Conservation (phyloP, 2,113 vertebrate species). For the Bungarus multicinctus region DNA sequence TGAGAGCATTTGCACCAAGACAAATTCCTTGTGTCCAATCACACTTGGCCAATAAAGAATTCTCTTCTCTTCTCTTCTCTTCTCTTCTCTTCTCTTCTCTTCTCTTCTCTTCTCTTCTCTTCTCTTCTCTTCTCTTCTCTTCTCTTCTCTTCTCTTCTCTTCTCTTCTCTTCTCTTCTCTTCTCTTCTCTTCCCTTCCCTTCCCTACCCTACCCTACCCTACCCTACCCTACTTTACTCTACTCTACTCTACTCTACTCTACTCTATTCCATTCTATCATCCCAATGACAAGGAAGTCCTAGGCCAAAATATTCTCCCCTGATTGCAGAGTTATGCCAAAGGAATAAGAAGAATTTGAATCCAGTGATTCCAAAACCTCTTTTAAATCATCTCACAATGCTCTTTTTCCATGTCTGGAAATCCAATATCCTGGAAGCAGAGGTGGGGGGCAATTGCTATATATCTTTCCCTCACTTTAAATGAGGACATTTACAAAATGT, state of each 20-base stretch:
- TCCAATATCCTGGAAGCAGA: background rate
- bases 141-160: fast-evolving
- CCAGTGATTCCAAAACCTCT: background rate
- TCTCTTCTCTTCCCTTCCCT: fast-evolving
- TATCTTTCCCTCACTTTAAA: background rate
- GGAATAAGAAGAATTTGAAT: background rate
- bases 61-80: no score
- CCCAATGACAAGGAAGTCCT: background rate
- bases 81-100: no score
- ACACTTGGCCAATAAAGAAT: background rate
- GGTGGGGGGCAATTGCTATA: background rate
- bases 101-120: fast-evolving
- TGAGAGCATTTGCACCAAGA: background rate
- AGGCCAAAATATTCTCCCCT: background rate
- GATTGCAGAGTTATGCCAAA: background rate
- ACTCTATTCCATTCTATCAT: background rate
- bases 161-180: no score
- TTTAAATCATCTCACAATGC: background rate
- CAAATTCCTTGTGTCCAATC: background rate
- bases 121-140: no score
- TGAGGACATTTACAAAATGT: background rate
- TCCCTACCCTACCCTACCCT: fast-evolving
- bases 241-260: background rate
- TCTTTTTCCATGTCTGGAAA: background rate
- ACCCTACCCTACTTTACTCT: fast-evolving